Base-by-base conservation (phyloP, 2,888 invertebrate genomes). In the Drosophila phalerata region DNA sequence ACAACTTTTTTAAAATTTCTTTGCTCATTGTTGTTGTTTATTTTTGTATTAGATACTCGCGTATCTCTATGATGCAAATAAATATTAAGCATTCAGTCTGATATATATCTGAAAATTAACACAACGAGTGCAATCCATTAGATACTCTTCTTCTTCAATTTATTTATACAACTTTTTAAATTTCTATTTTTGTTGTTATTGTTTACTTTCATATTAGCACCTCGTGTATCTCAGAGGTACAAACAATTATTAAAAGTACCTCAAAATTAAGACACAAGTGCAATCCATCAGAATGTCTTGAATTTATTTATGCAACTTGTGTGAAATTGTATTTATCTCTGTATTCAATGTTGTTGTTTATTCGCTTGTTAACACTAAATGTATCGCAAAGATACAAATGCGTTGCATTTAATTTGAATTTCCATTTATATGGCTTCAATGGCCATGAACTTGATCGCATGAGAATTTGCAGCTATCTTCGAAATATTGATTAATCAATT, bases 401-500 rank as follows among this genome's bases (percentile, higher is more conserved):
- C 61, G 49, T 0, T 69, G 73, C 73, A 67, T 60, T 49, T 49
- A 62, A 49, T 81, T 64, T 62, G 45, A 48, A 61, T 60, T 55
- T 57, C 42, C 61, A 69, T 58, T 65, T 75, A 68, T 77, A 79
- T 63, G 69, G 68, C 70, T 73, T 69, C 64, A 65, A 52, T 83
- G 87, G 69, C 89, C 87, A 45, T 85, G 89, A 85, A 85, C 89
- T 81, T 85, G 84, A 69, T 43, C 65, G 42, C 38, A n/a, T 64
- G 37, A 30, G 42, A 19, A 37, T 60, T 61, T 32, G 17, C 51
- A 58, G 38, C 34, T 42, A 47, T 45, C 70, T 34, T 32, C 28
- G 5, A 38, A 57, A 17, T 40, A 60, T 49, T 49, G 25, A 49
- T 40, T 30, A 40, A 60, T 40, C 28, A 48, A 49, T 58, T 58